These are phyloP conservation scores for Tragelaphus imberbis DNA, from an alignment of 2,113 vertebrate genomes.

Conservation along the genomic window DNA sequence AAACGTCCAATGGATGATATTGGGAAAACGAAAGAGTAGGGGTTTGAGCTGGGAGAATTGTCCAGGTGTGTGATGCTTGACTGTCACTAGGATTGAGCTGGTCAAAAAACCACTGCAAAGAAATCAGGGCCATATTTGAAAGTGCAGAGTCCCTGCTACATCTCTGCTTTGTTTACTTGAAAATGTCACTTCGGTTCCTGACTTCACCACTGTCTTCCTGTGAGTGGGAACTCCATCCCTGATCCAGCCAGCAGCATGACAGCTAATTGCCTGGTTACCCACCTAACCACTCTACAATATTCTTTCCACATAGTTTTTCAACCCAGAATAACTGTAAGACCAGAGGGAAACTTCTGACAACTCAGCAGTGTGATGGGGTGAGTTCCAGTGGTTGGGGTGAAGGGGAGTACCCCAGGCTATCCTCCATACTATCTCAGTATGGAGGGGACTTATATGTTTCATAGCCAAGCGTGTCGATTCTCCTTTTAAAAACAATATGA, in stretches of 20 bases:
- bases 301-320: not conserved
- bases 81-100: fast-evolving
- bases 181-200: not conserved
- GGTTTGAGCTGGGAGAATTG: fast-evolving
- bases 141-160: not conserved
- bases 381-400: fast-evolving
- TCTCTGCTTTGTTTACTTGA: not conserved
- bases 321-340: not conserved
- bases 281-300: not conserved
- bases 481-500: slow-evolving; percentile 3
- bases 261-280: fast-evolving
- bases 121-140: fast-evolving
- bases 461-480: not conserved
- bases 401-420: fast-evolving
- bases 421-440: fast-evolving
- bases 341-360: not conserved
- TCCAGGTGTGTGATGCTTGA: not conserved
- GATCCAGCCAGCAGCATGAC: not conserved
- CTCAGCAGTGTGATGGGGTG: fast-evolving
- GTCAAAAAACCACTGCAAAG: not conserved
- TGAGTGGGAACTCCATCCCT: not conserved
- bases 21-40: not conserved
- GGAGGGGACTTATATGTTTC: not conserved
- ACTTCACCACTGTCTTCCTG: not conserved
- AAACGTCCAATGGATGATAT: fast-evolving